Evolutionary conservation across 2,113 vertebrate genomes (phyloP).

Genomic region (Elephas maximus): DNA sequence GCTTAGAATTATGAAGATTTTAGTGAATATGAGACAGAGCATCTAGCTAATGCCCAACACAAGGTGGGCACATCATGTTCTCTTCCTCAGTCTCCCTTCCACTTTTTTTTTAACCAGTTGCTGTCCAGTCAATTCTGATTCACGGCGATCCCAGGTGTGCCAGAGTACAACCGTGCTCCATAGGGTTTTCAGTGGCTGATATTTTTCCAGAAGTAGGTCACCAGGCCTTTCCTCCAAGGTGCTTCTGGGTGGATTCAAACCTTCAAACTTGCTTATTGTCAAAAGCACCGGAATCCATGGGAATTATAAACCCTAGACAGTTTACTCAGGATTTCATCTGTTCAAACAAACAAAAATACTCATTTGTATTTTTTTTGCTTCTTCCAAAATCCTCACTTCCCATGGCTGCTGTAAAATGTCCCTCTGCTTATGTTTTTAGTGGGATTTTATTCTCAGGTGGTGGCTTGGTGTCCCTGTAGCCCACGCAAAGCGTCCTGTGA

Average conservation of each 20-base stretch:
- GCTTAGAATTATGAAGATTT: not conserved
- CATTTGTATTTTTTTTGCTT: not conserved
- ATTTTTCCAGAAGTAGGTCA: not conserved
- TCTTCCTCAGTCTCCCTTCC: not conserved
- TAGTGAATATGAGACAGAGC: not conserved
- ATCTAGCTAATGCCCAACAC: not conserved
- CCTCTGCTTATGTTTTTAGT: not conserved
- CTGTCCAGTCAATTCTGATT: not conserved
- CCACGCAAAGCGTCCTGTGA: not conserved
- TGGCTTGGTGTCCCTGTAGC: constrained; percentile 10
- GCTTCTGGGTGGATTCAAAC: not conserved
- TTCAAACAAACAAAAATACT: not conserved
- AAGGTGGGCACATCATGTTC: not conserved
- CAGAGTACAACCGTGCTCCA: not conserved
- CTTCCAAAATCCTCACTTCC: not conserved
- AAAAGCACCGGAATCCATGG: not conserved
- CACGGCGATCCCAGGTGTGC: not conserved
- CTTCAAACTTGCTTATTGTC: not conserved
- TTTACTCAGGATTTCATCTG: constrained; percentile 24
- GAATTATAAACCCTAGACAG: not conserved
- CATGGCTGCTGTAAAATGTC: not conserved
- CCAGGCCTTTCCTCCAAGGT: not conserved
- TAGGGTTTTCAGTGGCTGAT: not conserved
- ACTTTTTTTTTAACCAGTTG: not conserved
- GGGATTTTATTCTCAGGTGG: not conserved